phyloP scores from a whole-genome alignment of 2,113 vertebrate species.

The Oreochromis niloticus region DNA sequence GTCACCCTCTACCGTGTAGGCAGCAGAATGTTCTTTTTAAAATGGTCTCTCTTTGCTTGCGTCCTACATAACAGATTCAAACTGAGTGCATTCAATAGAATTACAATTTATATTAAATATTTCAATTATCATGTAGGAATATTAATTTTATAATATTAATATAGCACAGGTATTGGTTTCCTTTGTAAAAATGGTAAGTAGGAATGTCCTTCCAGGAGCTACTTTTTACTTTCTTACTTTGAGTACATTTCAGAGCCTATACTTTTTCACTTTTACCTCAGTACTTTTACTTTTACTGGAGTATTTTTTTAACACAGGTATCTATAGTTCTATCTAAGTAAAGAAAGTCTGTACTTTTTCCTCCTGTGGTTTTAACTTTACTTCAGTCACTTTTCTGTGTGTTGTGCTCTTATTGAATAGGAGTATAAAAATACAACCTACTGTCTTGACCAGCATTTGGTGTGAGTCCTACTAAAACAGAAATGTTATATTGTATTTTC shows the following conservation, averaged over 20 bases:
- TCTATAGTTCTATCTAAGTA: not conserved
- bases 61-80: not conserved
- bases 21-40: too few species aligned
- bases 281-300: not conserved
- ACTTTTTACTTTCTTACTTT: not conserved
- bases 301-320: not conserved
- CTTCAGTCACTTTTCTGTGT: not conserved
- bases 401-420: not conserved
- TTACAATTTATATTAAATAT: not conserved
- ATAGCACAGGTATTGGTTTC: not conserved
- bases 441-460: not conserved
- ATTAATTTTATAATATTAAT: not conserved
- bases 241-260: not conserved
- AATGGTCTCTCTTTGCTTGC: too few species aligned
- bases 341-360: accelerated
- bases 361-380: not conserved
- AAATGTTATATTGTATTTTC: not conserved
- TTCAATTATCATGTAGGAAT: not conserved
- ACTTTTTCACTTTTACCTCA: not conserved
- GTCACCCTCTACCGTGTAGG: too few species aligned
- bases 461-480: not conserved
- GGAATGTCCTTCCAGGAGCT: not conserved
- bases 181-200: not conserved
- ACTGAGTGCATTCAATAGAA: not conserved
- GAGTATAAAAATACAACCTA: not conserved